phyloP scores from a whole-genome alignment of 2,797 vertebrate genomes.

The Ambastaia sidthimunki region DNA sequence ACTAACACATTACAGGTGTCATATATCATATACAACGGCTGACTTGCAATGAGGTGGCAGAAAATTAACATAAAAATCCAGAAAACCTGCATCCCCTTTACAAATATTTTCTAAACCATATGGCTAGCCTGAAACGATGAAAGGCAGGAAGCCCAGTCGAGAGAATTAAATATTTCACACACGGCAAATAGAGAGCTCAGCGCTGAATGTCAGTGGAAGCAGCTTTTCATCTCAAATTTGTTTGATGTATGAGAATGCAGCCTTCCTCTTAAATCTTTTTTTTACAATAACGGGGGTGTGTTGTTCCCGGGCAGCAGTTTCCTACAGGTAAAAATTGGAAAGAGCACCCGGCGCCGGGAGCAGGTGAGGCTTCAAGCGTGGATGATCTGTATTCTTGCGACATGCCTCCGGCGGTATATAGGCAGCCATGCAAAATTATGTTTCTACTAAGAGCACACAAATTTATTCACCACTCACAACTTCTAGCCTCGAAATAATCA shows the following conservation, averaged over 20 bases:
- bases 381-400: conserved; percentile 28
- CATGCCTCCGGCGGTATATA: conserved; percentile 31
- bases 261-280: conserved; percentile 27
- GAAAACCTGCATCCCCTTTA: conserved; percentile 46
- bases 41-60: conserved; percentile 27
- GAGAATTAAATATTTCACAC: conserved; percentile 51
- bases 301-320: conserved; percentile 20
- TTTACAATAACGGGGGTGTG: conserved; percentile 30
- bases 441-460: conserved; percentile 7
- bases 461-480: neutral
- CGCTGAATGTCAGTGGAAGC: conserved; percentile 51
- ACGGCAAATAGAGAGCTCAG: conserved; percentile 50
- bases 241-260: conserved; percentile 50
- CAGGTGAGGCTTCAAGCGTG: neutral
- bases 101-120: conserved; percentile 59
- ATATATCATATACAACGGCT: conserved; percentile 37
- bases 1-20: conserved; percentile 28
- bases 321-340: conserved; percentile 29
- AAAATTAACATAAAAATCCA: conserved; percentile 47
- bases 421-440: conserved; percentile 45
- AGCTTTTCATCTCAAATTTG: conserved; percentile 53
- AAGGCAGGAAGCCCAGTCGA: conserved; percentile 53
- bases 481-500: conserved; percentile 4
- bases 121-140: conserved; percentile 55
- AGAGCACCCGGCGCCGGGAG: conserved; percentile 16